A percentile compares a stretch with the other conserved stretches of the same genome.
phyloP scores from a whole-genome alignment of 2,797 vertebrate species.

The Todus mexicanus region DNA sequence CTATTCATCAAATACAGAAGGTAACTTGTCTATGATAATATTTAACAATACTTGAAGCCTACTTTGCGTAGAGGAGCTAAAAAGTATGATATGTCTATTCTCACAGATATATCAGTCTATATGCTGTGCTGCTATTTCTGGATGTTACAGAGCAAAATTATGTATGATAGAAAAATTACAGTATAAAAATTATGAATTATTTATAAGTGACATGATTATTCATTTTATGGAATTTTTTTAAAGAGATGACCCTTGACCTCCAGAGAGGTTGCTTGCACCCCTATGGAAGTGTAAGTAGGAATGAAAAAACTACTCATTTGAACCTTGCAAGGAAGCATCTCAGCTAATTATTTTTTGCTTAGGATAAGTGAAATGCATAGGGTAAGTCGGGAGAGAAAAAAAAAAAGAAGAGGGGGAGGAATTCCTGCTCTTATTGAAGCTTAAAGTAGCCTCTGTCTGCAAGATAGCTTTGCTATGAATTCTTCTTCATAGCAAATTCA shows the following conservation, averaged over 20 bases:
- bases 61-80: slow-evolving; percentile 45
- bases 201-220: slow-evolving; percentile 4
- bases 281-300: slow-evolving; percentile 17
- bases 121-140: not conserved
- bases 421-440: not conserved
- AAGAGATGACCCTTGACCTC: slow-evolving; percentile 16
- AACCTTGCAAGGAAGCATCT: slow-evolving; percentile 1
- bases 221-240: not conserved
- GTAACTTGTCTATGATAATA: slow-evolving; percentile 74
- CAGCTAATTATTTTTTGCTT: slow-evolving; percentile 35
- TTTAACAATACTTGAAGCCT: slow-evolving; percentile 68
- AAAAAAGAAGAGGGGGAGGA: not conserved
- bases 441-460: not conserved
- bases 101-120: not conserved
- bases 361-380: not conserved
- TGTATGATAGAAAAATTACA: not conserved
- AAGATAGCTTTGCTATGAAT: slow-evolving; percentile 18
- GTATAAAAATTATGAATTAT: slow-evolving; percentile 23
- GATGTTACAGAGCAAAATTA: not conserved
- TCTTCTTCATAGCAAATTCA: slow-evolving; percentile 52
- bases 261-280: not conserved
- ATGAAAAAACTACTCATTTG: not conserved
- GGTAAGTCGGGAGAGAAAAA: not conserved
- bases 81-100: slow-evolving; percentile 47
- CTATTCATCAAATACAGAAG: slow-evolving; percentile 75